Evolutionary conservation across 2,888 invertebrate genomes (phyloP).

Genomic region (Chesias legatella): DNA sequence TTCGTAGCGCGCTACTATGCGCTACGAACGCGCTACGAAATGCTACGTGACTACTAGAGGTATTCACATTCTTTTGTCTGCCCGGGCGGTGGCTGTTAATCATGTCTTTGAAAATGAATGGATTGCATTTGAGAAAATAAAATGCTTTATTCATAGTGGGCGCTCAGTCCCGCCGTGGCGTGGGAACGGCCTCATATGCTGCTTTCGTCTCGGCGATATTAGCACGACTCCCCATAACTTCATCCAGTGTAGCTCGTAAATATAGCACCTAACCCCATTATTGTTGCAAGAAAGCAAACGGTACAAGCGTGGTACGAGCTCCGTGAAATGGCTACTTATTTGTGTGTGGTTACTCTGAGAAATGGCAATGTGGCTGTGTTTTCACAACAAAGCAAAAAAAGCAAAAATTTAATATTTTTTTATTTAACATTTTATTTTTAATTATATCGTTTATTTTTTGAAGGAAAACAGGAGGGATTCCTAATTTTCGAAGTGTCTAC

Average conservation of each 20-base stretch:
- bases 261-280: slow-evolving; percentile 53
- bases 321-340: slow-evolving; percentile 26
- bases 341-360: slow-evolving; percentile 24
- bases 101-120: slow-evolving; percentile 15
- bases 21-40: no score
- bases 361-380: slow-evolving; percentile 19
- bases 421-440: no score
- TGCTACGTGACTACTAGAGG: slow-evolving; percentile 10
- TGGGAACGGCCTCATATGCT: slow-evolving; percentile 53
- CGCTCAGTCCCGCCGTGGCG: slow-evolving; percentile 29
- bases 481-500: no score
- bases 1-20: no score
- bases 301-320: slow-evolving; percentile 29
- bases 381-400: slow-evolving; percentile 12
- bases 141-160: slow-evolving; percentile 31
- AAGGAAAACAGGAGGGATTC: no score
- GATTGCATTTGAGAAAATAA: slow-evolving; percentile 27
- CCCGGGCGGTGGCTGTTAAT: slow-evolving; percentile 9
- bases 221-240: slow-evolving; percentile 59
- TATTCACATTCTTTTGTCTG: slow-evolving; percentile 8
- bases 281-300: slow-evolving; percentile 48
- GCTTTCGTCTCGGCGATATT: slow-evolving; percentile 54
- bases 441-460: no score
- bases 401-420: neutral
- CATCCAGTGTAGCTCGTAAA: slow-evolving; percentile 58